Conservation (phyloP, 2,888 invertebrate genomes). For the Mimas tiliae region DNA sequence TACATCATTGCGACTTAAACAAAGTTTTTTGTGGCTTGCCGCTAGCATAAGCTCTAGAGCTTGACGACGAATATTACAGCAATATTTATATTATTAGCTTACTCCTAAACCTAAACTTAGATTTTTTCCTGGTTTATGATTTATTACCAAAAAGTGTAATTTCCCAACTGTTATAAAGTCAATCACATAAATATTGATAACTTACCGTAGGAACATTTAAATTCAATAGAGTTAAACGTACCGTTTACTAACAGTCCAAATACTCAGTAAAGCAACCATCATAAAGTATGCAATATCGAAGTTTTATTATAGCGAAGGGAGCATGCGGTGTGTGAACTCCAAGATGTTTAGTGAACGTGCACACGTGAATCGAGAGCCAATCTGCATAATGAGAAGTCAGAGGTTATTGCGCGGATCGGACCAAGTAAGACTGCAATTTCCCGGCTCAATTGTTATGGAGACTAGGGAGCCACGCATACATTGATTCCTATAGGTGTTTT, state of each 20-base stretch:
- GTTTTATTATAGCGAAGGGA: slow-evolving; percentile 15
- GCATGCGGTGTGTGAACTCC: slow-evolving; percentile 26
- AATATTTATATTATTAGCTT: no score
- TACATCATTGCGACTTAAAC: no score
- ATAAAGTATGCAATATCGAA: slow-evolving; percentile 8
- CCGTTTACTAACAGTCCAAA: slow-evolving; percentile 4
- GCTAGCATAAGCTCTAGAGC: no score
- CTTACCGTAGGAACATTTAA: background rate
- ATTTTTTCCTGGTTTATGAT: no score
- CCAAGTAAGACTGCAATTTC: slow-evolving; percentile 72
- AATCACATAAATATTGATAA: background rate
- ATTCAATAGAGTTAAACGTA: background rate
- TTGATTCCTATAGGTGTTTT: slow-evolving; percentile 53
- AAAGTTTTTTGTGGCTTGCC: no score
- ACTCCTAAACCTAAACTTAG: no score
- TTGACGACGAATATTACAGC: no score
- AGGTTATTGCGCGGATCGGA: slow-evolving; percentile 73
- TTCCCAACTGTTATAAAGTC: no score
- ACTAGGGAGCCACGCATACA: slow-evolving; percentile 54
- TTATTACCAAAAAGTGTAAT: no score
- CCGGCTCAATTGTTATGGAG: slow-evolving; percentile 73
- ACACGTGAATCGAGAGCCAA: slow-evolving; percentile 68
- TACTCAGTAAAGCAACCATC: slow-evolving; percentile 16
- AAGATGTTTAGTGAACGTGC: slow-evolving; percentile 65
- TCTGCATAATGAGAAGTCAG: slow-evolving; percentile 80